phyloP scores from a whole-genome alignment of 2,888 invertebrate genomes.

The Pantelozetes paolii region DNA sequence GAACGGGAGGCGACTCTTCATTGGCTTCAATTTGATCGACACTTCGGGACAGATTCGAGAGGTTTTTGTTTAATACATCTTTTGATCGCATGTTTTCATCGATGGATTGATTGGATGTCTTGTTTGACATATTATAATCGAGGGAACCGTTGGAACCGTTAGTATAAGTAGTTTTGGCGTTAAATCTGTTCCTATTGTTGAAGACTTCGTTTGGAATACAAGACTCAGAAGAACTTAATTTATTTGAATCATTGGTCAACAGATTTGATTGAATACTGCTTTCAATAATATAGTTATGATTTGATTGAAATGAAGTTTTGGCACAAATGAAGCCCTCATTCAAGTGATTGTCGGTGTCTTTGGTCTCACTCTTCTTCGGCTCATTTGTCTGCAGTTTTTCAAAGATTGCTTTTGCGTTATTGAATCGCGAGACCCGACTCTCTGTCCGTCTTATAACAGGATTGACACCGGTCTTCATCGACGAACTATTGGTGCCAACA shows the following conservation, averaged over 20 bases:
- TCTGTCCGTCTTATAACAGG: constrained; percentile 43
- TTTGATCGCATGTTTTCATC: not conserved
- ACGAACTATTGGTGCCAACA: not conserved
- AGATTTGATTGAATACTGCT: not conserved
- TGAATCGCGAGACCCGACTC: constrained; percentile 52
- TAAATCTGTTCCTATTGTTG: not conserved
- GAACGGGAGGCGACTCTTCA: not conserved
- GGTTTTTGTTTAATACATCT: not conserved
- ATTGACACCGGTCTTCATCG: not conserved
- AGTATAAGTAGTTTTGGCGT: constrained; percentile 39
- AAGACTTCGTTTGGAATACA: constrained; percentile 20
- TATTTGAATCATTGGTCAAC: not conserved
- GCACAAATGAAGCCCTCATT: constrained; percentile 31
- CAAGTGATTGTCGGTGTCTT: constrained; percentile 35
- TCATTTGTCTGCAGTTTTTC: constrained; percentile 67
- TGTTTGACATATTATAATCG: not conserved
- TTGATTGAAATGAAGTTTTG: constrained; percentile 27
- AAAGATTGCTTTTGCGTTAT: constrained; percentile 83
- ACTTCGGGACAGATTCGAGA: not conserved
- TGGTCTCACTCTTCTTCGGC: constrained; percentile 1
- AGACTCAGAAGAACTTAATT: constrained; percentile 9
- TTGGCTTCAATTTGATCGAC: constrained; percentile 1
- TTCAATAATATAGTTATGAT: constrained; percentile 22
- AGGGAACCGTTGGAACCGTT: not conserved
- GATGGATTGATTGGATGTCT: not conserved